These are phyloP conservation scores for Nemopilema nomurai DNA, from an alignment of 30 jellyfish, hydroid and myxozoan species.

Conservation along the genomic window DNA sequence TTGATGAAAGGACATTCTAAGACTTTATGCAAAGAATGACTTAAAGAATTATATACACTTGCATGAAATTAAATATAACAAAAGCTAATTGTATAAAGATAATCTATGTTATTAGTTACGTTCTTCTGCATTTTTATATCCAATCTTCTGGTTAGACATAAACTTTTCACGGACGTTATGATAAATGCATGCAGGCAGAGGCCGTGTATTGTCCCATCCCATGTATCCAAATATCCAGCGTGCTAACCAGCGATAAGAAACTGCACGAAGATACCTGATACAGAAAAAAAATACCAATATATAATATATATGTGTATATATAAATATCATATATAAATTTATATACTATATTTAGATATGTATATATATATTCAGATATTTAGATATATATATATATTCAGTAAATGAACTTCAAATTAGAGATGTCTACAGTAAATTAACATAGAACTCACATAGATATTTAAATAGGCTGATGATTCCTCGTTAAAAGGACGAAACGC, in stretches of 20 bases:
- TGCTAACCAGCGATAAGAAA: conserved; percentile 37
- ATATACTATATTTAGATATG: too few species aligned
- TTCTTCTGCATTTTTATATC: conserved; percentile 1
- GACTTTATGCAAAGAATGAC: background rate
- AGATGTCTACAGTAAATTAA: too few species aligned
- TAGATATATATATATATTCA: too few species aligned
- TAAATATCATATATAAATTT: too few species aligned
- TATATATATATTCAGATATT: too few species aligned
- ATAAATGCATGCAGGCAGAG: conserved; percentile 53
- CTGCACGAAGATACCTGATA: conserved; percentile 27
- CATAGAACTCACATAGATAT: too few species aligned
- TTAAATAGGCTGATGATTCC: too few species aligned
- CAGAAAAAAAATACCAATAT: too few species aligned
- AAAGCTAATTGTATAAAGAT: background rate
- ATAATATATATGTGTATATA: too few species aligned
- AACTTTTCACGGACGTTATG: conserved; percentile 4
- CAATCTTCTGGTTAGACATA: background rate
- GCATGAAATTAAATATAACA: background rate
- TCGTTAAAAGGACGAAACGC: too few species aligned
- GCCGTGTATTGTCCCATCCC: conserved; percentile 32
- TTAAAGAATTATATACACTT: background rate
- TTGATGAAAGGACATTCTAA: background rate
- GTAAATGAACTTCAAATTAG: too few species aligned
- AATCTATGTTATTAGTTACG: background rate
- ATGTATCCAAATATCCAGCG: conserved; percentile 22